These are phyloP conservation scores for Nibea coibor DNA, from an alignment of 2,113 vertebrate genomes.

Conservation along the genomic window DNA sequence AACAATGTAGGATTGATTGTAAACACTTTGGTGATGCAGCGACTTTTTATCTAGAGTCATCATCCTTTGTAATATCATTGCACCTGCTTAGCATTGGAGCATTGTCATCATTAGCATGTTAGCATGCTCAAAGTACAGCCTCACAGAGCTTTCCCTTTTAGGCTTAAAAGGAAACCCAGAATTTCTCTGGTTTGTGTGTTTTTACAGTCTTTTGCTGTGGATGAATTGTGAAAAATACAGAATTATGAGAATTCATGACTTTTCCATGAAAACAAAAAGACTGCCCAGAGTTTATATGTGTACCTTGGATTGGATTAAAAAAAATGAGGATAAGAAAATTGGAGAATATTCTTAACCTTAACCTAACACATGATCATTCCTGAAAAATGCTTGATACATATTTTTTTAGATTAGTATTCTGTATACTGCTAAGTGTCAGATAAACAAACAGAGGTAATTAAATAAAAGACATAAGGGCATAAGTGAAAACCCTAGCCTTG, in stretches of 20 bases:
- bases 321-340: not conserved
- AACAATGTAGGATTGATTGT: not conserved
- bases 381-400: not conserved
- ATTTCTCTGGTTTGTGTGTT: not conserved
- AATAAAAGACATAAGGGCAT: not conserved
- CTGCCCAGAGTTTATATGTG: not conserved
- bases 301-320: not conserved
- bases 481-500: conserved; percentile 2
- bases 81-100: not conserved
- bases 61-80: not conserved
- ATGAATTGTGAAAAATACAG: not conserved
- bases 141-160: not conserved
- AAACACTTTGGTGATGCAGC: not conserved
- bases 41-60: not conserved
- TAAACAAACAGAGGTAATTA: conserved; percentile 22
- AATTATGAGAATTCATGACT: not conserved
- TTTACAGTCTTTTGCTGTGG: not conserved
- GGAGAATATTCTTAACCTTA: no score
- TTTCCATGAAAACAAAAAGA: not conserved
- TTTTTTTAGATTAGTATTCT: not conserved
- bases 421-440: not conserved
- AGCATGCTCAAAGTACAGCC: not conserved
- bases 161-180: not conserved
- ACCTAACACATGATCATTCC: not conserved
- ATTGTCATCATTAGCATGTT: not conserved